Conservation (phyloP, 2,113 vertebrate genomes). For the Embiotoca jacksoni region DNA sequence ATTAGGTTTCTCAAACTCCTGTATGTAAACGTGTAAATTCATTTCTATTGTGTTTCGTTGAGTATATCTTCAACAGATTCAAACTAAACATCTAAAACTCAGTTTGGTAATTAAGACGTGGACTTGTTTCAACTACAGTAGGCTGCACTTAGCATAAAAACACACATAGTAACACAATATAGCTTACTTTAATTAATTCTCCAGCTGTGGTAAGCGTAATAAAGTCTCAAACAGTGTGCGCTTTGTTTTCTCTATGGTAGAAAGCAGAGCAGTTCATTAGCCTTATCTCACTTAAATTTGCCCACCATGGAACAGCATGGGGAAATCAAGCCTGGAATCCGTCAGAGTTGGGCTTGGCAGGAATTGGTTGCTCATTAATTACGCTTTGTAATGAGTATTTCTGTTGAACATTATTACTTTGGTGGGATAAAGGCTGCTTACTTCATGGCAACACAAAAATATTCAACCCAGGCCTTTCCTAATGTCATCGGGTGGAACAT, state of each 20-base stretch:
- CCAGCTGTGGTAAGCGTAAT: slow-evolving; percentile 26
- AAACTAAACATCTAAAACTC: background rate
- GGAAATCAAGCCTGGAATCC: slow-evolving; percentile 72
- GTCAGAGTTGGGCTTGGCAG: slow-evolving; percentile 68
- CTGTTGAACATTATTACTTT: slow-evolving; percentile 78
- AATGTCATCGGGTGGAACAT: slow-evolving; percentile 55
- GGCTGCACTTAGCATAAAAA: background rate
- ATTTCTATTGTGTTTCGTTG: background rate
- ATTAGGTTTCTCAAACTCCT: background rate
- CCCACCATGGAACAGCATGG: slow-evolving; percentile 65
- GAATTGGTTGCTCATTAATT: slow-evolving; percentile 80
- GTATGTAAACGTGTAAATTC: background rate
- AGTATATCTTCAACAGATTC: background rate
- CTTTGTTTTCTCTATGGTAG: slow-evolving; percentile 32
- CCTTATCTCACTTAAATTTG: slow-evolving; percentile 72
- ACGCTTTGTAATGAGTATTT: slow-evolving; percentile 78
- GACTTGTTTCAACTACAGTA: background rate
- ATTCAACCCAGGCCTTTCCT: slow-evolving; percentile 39
- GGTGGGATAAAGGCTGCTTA: slow-evolving; percentile 74
- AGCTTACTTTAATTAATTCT: slow-evolving; percentile 34
- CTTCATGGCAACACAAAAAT: slow-evolving; percentile 68
- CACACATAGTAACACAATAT: slow-evolving; percentile 28
- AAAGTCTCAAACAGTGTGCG: slow-evolving; percentile 37
- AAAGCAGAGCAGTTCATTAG: slow-evolving; percentile 69
- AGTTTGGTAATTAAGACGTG: background rate